Evolutionary conservation across 1,140 invertebrate species (phyloP), one percentile per base, ranked within the genome.

Genomic region (Parasteatoda tepidariorum): DNA sequence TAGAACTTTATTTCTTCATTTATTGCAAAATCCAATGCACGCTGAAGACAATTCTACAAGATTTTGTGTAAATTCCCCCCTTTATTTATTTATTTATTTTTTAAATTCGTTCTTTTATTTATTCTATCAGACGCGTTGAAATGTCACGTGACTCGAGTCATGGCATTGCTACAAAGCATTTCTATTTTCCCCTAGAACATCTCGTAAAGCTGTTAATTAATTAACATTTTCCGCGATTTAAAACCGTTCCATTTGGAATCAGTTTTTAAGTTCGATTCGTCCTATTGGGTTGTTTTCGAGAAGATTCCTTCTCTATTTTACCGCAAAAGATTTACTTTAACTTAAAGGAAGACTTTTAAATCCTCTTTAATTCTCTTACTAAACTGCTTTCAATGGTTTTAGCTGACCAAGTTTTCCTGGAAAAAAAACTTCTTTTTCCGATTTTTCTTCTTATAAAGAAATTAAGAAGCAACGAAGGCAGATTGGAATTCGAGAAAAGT

Each of bases 1-100:
- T 11, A 30, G 18, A 59, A 74, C 73, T 64, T 76, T 59, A 76
- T 76, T 78, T 62, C 48, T 67, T 67, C 75, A 67, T 67, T 78
- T 78, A 78, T 78, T 78, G 75, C 75, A 67, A 67, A 78, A 78
- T 78, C 75, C 62, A 55, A 66, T 55, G 41, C 59, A n/a, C 38
- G 30, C 18, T 71, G 38, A 13, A 15, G 9, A 13, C 48, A 57
- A 31, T 71, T 48, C 68, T 28, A 71, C 18, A 48, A 26, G 28
- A 38, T 74, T 74, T 74, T 61, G 68, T 71, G 31, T 41, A 71
- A 71, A 34, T 48, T 7, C 26, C 28, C 33, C 55, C 31, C 55
- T 57, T n/a, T 68, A 26, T 15, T 13, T 15, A 3, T 68, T 48
- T 34, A 41, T 9, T 66, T 68, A 9, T 18, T 48, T 9, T 48